Evolutionary conservation across 1,140 invertebrate genomes (phyloP), one percentile per base, ranked within the genome.

Genomic region (Zeugodacus cucurbitae): DNA sequence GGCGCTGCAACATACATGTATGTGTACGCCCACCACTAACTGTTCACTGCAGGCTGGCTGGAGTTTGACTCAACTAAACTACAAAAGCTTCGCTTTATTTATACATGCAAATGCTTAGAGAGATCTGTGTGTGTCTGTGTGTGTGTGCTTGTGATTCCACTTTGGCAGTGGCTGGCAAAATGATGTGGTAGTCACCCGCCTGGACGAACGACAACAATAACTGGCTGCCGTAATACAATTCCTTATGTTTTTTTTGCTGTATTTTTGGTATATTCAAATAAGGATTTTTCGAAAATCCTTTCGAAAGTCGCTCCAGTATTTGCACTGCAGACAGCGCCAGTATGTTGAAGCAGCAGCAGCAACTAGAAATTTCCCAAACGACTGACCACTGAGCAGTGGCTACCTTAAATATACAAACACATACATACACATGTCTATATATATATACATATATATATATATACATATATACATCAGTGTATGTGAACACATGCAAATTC

Each of bases 221-320:
- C 6, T 37, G 67, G 26, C 6, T 22, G 58, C 22, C 26, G n/a
- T 62, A 62, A 5, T 26, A 7, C 58, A 26, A 70, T 20, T 70
- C 48, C 26, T 70, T n/a, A n/a, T n/a, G n/a, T n/a, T n/a, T n/a
- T n/a, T 26, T 82, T 48, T 82, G 22, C n/a, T 62, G 29, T 54
- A 87, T 87, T 34, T 92, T 90, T 92, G 91, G 91, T 89, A 90
- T 91, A 92, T 92, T 90, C 90, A 92, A 92, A 92, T 91, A 91
- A 92, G 91, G 89, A 91, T 90, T 91, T 92, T 91, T 91, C 88
- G 89, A 90, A 89, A 92, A 91, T 91, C 91, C 89, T 89, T 89
- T 86, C 88, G 88, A 90, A 89, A 90, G 88, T 88, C 89, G 54
- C 32, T 78, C 44, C 26, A 58, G 41, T 44, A 74, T 74, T 88